Conservation (phyloP, 2,888 invertebrate species). For the Agapostemon virescens region DNA sequence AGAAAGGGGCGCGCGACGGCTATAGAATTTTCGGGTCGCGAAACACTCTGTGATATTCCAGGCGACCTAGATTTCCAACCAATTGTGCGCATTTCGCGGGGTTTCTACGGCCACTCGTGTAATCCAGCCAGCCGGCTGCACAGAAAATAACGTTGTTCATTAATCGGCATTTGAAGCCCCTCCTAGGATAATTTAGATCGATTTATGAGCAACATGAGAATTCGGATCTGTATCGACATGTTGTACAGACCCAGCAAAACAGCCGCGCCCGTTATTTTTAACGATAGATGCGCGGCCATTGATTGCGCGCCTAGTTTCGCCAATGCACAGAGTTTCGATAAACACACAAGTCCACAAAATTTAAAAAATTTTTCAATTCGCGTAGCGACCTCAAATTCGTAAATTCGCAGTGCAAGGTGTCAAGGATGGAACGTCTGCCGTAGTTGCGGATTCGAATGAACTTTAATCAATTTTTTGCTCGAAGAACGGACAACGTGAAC, state of each 20-base stretch:
- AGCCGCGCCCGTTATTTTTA: not conserved
- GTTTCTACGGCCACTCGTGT: conserved; percentile 71
- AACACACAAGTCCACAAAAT: no score
- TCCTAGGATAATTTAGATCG: conserved; percentile 17
- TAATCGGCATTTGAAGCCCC: conserved; percentile 66
- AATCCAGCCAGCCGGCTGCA: conserved; percentile 67
- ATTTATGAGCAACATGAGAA: conserved; percentile 9
- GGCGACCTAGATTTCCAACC: conserved; percentile 61
- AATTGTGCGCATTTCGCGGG: conserved; percentile 63
- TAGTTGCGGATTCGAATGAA: no score
- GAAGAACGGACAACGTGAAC: no score
- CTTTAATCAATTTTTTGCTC: no score
- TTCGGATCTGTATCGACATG: not conserved
- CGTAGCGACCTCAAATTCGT: no score
- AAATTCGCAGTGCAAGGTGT: no score
- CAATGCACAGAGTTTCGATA: not conserved
- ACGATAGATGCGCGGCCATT: not conserved
- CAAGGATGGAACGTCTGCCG: no score
- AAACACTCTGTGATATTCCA: conserved; percentile 47
- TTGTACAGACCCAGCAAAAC: not conserved
- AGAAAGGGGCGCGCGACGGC: conserved; percentile 11
- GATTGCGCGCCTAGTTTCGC: not conserved
- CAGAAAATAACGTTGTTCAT: conserved; percentile 52
- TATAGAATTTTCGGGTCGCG: conserved; percentile 56
- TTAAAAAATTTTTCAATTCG: no score